Conservation (phyloP, 2,888 invertebrate genomes). For the Choristoneura rosaceana region DNA sequence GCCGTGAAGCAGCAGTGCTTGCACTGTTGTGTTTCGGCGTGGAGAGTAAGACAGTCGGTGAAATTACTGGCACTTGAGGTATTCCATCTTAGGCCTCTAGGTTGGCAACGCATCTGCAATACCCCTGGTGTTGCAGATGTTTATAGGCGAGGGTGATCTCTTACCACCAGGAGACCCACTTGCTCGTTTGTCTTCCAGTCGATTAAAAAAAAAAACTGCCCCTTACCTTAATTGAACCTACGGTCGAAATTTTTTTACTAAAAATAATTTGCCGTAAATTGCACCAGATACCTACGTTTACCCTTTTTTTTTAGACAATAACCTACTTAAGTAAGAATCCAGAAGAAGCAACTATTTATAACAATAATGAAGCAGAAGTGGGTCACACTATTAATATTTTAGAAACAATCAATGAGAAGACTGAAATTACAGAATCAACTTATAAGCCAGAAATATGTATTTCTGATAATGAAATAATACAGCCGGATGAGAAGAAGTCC, state of each 20-base stretch:
- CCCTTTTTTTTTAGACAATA: conserved; percentile 60
- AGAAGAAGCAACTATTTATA: conserved; percentile 50
- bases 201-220: no score
- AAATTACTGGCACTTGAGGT: no score
- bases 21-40: no score
- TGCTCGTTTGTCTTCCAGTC: no score
- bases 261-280: conserved; percentile 11
- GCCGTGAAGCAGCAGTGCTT: no score
- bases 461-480: conserved; percentile 6
- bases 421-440: conserved; percentile 7
- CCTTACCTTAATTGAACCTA: no score
- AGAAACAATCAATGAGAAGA: conserved; percentile 4
- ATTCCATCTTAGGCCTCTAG: no score
- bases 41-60: no score
- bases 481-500: background rate
- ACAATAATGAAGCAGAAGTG: conserved; percentile 46
- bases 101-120: no score
- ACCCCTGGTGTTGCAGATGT: no score
- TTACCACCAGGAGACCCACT: no score
- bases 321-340: conserved; percentile 62
- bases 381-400: background rate
- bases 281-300: conserved; percentile 26
- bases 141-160: no score
- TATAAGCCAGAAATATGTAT: conserved; percentile 5
- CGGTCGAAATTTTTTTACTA: background rate